Evolutionary conservation across 2,888 invertebrate genomes (phyloP), one percentile per base, ranked within the genome.

Genomic region (Rhogogaster chlorosoma): DNA sequence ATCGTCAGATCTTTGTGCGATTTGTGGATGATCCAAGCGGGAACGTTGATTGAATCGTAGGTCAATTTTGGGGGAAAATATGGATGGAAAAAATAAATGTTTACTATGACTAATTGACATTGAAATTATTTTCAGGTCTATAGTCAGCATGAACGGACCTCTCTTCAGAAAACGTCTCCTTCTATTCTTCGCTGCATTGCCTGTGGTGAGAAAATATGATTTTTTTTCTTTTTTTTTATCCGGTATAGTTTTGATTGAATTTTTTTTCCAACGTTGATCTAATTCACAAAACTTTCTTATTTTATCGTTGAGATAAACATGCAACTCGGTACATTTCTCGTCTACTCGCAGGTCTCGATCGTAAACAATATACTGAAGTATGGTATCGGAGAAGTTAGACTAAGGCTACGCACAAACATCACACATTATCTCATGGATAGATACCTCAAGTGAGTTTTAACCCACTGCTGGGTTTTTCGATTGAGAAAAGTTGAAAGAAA

Each of bases 11-110:
- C 99, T 0, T 95, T 98, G 88, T 99, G 99, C 91, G 99, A 99
- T 94, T 95, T 99, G 83, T 99, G 99, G 99, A 96, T 99, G 95
- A 99, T 99, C 89, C 97, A 98, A 91, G 98, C 97, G 92, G 97
- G 98, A 15, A 99, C 99, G 1, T 95, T 97, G 84, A 96, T 99
- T 89, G 99, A 99, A 95, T 98, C 97, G 97, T 97, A 93, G 94
- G 94, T 88, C n/a, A 78, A 26, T 57, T 80, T 67, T 45, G 5
- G 18, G 42, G 36, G 38, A 32, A 38, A 4, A 29, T n/a, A 67
- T 67, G 9, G 32, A 18, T 12, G 7, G 7, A 18, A 67, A 53
- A n/a, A n/a, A 15, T n/a, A 32, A 49, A n/a, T 15, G 22, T 18
- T 45, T 0, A 22, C 32, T 71, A n/a, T 22, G 10, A 67, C 7